Percentiles rank a stretch among this genome's conserved stretches.
Evolutionary conservation across 2,113 vertebrate species (phyloP).

Genomic region (Nibea albiflora): DNA sequence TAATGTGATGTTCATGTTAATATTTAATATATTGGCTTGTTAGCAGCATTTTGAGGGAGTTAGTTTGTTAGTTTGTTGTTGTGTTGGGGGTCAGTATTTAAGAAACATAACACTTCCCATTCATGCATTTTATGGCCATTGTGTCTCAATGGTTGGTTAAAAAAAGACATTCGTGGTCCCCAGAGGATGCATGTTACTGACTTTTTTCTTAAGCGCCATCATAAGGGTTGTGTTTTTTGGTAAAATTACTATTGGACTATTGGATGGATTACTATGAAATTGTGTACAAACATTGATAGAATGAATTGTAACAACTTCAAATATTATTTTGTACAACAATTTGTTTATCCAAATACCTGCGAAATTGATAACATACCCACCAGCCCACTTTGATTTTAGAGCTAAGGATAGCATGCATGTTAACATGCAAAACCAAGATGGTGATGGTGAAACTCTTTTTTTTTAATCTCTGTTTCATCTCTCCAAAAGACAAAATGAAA

Average conservation of each 20-base stretch:
- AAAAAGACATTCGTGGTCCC: not conserved
- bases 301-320: not conserved
- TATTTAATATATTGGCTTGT: not conserved
- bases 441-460: no score
- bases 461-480: no score
- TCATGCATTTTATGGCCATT: not conserved
- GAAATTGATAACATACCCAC: no score
- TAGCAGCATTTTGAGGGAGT: not conserved
- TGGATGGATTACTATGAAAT: not conserved
- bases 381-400: no score
- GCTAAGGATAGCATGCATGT: not conserved
- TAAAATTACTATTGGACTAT: not conserved
- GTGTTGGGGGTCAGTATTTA: not conserved
- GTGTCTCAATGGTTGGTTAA: not conserved
- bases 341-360: no score
- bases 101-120: not conserved
- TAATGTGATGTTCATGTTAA: not conserved
- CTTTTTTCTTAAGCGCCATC: no score
- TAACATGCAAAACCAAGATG: not conserved
- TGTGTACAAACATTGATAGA: not conserved
- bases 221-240: no score
- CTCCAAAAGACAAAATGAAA: not conserved
- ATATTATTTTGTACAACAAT: no score
- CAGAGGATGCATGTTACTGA: not conserved
- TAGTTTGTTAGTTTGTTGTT: not conserved